Base-by-base conservation (phyloP, 1,140 invertebrate genomes). In the Phortica variegata region DNA sequence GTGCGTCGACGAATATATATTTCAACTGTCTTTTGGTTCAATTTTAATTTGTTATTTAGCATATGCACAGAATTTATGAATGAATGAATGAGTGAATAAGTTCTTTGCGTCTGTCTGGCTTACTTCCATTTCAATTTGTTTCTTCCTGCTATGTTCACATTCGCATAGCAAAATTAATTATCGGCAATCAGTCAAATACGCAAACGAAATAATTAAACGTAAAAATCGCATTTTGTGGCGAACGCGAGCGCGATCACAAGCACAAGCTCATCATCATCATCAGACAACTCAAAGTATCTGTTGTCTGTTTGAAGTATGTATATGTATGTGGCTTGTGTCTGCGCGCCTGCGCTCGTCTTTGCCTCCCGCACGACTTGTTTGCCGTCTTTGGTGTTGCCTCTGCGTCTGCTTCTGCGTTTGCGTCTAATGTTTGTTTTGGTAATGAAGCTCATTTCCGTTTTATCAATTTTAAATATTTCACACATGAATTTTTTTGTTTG, bases 401-500 rank as follows among this genome's bases (percentile, higher is more conserved):
- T 41, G 19, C 16, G 8, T 12, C 34, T 29, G 8, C 45, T 43
- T 44, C 46, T 42, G 40, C 23, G 41, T n/a, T 34, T 12, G 36
- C 56, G 52, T 62, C 60, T 68, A 26, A 26, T 26, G 63, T 73
- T 73, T 73, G 69, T 73, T 73, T 73, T 73, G 59, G 69, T 73
- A 72, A 73, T 73, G 68, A 73, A 63, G 65, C 60, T 62, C 65
- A 73, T 73, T 73, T 73, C 69, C 69, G 69, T 60, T 65, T 72
- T 56, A 36, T 47, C n/a, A n/a, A 38, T 38, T 38, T 47, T 37
- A 61, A 63, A 63, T 62, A 62, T 62, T 21, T 15, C 26, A 37
- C 29, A 38, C 53, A 59, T 37, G 26, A 43, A 31, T 21, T 29
- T 29, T 29, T 7, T 29, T 43, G 47, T 39, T 54, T n/a, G n/a